Conservation (phyloP, 2,888 invertebrate species). For the Embidobia sp. region DNA sequence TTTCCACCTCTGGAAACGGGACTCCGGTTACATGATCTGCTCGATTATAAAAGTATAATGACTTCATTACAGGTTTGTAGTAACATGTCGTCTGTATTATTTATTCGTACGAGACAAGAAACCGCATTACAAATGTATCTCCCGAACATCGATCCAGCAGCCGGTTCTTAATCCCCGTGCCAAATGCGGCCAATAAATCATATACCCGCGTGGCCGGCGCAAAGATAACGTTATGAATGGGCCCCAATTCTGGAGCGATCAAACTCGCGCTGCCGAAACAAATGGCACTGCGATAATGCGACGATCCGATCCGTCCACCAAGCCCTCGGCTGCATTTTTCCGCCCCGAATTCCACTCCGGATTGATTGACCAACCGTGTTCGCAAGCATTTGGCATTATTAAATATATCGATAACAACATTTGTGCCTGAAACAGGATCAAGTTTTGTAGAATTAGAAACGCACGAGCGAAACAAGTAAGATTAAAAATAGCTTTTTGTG, state of each 20-base stretch:
- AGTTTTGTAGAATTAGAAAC: no score
- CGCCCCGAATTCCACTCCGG: constrained; percentile 7
- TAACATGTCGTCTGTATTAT: no score
- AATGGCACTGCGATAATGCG: constrained; percentile 48
- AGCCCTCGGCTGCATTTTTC: constrained; percentile 28
- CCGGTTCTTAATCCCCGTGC: constrained; percentile 12
- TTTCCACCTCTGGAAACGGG: no score
- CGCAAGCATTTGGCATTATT: no score
- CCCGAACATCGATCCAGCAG: not conserved
- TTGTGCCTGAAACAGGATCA: no score
- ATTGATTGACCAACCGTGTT: constrained; percentile 23
- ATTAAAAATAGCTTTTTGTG: constrained; percentile 44
- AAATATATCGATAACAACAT: no score
- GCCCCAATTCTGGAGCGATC: constrained; percentile 26
- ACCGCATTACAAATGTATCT: no score
- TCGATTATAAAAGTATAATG: no score
- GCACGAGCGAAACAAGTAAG: no score
- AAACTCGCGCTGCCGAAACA: constrained; percentile 22
- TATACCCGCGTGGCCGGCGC: constrained; percentile 18
- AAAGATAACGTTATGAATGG: constrained; percentile 42
- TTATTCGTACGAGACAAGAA: no score
- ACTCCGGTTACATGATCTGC: no score
- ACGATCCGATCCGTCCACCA: constrained; percentile 36
- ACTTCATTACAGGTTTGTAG: no score
- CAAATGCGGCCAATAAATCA: constrained; percentile 23